phyloP scores from a whole-genome alignment of 2,113 vertebrate species.

The Eidolon helvum region DNA sequence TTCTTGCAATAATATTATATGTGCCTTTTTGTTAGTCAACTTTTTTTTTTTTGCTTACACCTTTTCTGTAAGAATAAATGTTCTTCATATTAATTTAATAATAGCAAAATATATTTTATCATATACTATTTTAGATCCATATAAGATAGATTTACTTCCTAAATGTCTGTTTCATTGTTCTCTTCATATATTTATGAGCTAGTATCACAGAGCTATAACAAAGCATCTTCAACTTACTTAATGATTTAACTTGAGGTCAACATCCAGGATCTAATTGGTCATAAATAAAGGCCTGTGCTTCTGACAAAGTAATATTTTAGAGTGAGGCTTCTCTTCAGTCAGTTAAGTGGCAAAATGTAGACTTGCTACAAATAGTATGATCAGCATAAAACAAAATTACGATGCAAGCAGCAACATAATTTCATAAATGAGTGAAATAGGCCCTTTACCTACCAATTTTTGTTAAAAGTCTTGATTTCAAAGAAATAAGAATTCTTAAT shows the following conservation, averaged over 20 bases:
- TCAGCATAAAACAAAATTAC: neutral
- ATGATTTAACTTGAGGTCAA: conserved; percentile 6
- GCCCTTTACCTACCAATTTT: neutral
- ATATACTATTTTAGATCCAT: neutral
- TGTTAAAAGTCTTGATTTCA: neutral
- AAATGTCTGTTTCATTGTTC: neutral
- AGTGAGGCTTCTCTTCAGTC: neutral
- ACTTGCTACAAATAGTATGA: neutral
- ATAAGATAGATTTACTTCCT: neutral
- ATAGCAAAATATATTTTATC: neutral
- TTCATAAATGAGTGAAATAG: neutral
- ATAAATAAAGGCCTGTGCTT: neutral
- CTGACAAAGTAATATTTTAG: neutral
- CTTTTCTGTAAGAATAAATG: neutral
- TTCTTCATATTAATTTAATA: neutral
- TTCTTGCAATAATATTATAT: neutral
- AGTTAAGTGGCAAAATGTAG: neutral
- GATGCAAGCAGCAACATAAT: neutral
- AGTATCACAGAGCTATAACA: neutral
- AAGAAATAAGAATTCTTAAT: neutral
- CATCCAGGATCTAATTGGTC: neutral
- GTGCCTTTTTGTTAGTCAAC: neutral
- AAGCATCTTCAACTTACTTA: neutral
- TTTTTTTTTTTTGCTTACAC: neutral
- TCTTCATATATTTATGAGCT: neutral